Percentiles rank a stretch among this genome's conserved stretches.
These are phyloP conservation scores for Xanthorhoe spadicearia DNA, from an alignment of 2,888 invertebrate species.

Conservation along the genomic window DNA sequence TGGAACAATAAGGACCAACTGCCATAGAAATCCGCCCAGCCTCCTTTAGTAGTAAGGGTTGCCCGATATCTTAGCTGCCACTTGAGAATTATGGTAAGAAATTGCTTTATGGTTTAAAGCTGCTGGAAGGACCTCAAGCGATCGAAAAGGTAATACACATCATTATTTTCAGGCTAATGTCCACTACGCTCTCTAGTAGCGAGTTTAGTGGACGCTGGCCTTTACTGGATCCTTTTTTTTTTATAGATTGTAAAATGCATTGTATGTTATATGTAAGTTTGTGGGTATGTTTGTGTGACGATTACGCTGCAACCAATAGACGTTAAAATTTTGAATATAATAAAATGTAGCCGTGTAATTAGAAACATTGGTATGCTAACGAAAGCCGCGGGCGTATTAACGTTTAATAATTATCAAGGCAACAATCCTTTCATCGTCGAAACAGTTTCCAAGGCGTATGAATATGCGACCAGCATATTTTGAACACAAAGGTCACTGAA, in stretches of 20 bases:
- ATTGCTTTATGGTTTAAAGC: conserved; percentile 39
- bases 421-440: neutral
- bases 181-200: neutral
- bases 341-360: no score
- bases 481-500: no score
- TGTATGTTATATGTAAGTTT: no score
- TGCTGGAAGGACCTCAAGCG: conserved; percentile 34
- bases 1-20: neutral
- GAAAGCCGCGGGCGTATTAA: no score
- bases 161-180: conserved; percentile 9
- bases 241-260: neutral
- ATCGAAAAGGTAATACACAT: conserved; percentile 28
- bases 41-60: conserved; percentile 27
- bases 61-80: conserved; percentile 32
- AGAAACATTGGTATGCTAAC: no score
- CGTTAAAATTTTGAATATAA: no score
- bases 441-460: no score
- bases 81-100: conserved; percentile 38
- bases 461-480: no score
- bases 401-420: neutral
- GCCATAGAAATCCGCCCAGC: conserved; percentile 18
- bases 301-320: no score
- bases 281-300: no score
- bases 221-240: neutral
- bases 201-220: conserved; percentile 1